Percentiles rank a stretch among this genome's conserved stretches.
These are phyloP conservation scores for Ariolimax columbianus DNA, from an alignment of 2,888 invertebrate genomes.

Conservation along the genomic window DNA sequence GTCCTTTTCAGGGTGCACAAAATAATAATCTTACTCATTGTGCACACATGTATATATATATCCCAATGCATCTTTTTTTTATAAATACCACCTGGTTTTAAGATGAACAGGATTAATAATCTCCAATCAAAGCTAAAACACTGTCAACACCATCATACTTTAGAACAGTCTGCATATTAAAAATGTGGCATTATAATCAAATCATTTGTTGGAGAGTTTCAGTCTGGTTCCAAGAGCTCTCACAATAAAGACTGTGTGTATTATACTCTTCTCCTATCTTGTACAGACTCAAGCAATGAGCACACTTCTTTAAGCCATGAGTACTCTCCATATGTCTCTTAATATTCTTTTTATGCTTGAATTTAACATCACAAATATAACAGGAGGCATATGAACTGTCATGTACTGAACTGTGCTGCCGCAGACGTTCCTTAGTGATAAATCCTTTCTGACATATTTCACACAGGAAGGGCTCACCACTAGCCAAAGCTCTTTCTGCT, in stretches of 20 bases:
- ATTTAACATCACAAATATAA: conserved; percentile 44
- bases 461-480: conserved; percentile 29
- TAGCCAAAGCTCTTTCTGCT: background rate
- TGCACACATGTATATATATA: too few species aligned
- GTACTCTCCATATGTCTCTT: conserved; percentile 40
- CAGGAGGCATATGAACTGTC: conserved; percentile 28
- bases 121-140: too few species aligned
- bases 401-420: conserved; percentile 48
- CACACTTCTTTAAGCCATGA: conserved; percentile 40
- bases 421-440: conserved; percentile 37
- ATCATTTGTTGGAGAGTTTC: background rate
- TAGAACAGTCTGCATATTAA: too few species aligned
- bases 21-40: too few species aligned
- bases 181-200: background rate
- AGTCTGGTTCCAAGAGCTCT: background rate
- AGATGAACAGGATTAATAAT: too few species aligned
- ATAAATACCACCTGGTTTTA: too few species aligned
- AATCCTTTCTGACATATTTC: conserved; percentile 42
- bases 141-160: too few species aligned
- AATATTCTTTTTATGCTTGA: conserved; percentile 50
- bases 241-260: conserved; percentile 30
- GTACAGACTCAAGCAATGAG: conserved; percentile 16
- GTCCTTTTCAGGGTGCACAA: too few species aligned
- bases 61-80: too few species aligned
- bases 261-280: conserved; percentile 38